These are phyloP conservation scores for Homarus americanus DNA, from an alignment of 1,140 invertebrate species.

Conservation along the genomic window DNA sequence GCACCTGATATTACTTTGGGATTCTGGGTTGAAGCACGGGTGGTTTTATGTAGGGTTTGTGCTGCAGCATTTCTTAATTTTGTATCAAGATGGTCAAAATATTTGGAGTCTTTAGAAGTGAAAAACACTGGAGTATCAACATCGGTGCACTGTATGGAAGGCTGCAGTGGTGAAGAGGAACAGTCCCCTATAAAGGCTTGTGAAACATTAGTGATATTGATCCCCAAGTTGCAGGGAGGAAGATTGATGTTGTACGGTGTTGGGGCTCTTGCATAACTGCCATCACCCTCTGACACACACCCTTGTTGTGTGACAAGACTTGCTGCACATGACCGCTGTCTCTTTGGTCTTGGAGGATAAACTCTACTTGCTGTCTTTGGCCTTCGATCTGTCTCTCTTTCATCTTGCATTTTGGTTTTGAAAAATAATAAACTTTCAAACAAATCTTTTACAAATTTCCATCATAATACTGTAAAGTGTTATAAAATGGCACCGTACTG, in stretches of 20 bases:
- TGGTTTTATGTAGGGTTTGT: neutral
- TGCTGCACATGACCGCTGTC: neutral
- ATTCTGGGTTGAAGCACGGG: neutral
- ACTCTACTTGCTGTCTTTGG: neutral
- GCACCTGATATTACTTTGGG: neutral
- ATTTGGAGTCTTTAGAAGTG: neutral
- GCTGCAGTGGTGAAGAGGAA: neutral
- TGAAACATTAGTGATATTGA: neutral
- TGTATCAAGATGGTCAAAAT: neutral
- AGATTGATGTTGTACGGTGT: slow-evolving; percentile 16
- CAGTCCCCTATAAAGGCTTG: neutral
- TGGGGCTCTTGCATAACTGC: neutral
- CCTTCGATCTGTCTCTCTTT: neutral
- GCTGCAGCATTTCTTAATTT: neutral
- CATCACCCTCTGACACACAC: neutral
- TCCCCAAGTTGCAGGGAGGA: neutral
- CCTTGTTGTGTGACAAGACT: neutral
- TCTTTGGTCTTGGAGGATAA: neutral
- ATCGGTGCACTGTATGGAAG: neutral
- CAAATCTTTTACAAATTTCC: neutral
- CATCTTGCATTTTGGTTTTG: neutral
- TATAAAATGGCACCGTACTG: too few relatives aligned
- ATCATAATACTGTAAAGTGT: neutral
- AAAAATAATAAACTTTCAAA: neutral
- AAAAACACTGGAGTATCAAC: neutral